Base-by-base conservation (phyloP, 2,797 vertebrate species). In the Channallabes apus region DNA sequence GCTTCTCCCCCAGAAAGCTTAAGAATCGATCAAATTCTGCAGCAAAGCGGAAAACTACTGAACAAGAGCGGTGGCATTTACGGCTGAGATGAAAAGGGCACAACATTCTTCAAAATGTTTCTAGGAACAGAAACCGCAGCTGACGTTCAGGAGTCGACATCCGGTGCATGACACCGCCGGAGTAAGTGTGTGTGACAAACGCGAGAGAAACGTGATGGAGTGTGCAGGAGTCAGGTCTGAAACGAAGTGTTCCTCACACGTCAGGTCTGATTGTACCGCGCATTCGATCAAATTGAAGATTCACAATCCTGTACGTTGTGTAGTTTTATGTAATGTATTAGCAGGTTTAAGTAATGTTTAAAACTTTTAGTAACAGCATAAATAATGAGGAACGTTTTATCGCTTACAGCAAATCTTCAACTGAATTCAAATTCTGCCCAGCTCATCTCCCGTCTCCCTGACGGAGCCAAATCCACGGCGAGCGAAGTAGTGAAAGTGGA, bases 61-160 rank as follows among this genome's bases (percentile, higher is more conserved):
- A 96, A 96, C 94, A 94, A 51, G 78, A 51, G 78, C n/a, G 41
- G 95, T 96, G 96, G 95, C 96, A 96, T 97, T 96, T 96, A 95
- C 94, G 93, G 94, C 95, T 96, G 94, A 94, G 93, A 89, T 94
- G 93, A 95, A 97, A 97, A 97, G 96, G 96, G 96, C 96, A 96
- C 95, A 95, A 95, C 96, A 96, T 97, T 96, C 96, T 92, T 93
- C 94, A 93, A 95, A 94, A 94, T 94, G 94, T 95, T 87, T 86
- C 67, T 18, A 83, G 76, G 65, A 78, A 81, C 32, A 86, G 78
- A 77, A 79, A 75, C 82, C 69, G 32, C 27, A 22, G 80, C 41
- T 32, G 64, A 79, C 15, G 75, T 69, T 69, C 24, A 38, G 51
- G 15, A 41, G 24, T 32, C 6, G 20, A n/a, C 51, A 6, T 83